These are phyloP conservation scores for Strigamia maritima DNA, from an alignment of 2,888 invertebrate species.

Conservation along the genomic window DNA sequence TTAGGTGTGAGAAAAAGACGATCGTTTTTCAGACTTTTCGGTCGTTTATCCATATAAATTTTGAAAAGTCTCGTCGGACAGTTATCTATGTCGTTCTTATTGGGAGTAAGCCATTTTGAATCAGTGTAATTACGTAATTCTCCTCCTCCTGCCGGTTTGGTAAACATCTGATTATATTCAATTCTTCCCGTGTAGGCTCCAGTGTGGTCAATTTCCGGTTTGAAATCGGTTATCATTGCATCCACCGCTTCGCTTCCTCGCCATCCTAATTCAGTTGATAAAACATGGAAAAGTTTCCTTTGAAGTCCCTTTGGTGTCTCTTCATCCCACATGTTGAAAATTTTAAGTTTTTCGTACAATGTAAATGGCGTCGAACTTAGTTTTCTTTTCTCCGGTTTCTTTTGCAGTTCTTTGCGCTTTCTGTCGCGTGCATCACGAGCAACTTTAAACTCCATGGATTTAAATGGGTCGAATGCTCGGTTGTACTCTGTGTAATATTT, in stretches of 20 bases:
- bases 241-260: not conserved
- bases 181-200: not conserved
- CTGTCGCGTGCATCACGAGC: conserved; percentile 2
- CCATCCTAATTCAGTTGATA: not conserved
- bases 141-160: not conserved
- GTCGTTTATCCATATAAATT: not conserved
- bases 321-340: not conserved
- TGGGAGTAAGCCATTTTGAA: not conserved
- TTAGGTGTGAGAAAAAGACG: not conserved
- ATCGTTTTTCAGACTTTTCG: not conserved
- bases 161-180: not conserved
- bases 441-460: not conserved
- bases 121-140: not conserved
- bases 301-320: not conserved
- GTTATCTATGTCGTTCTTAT: not conserved
- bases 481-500: not conserved
- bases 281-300: not conserved
- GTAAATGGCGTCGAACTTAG: not conserved
- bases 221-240: not conserved
- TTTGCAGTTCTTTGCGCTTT: conserved; percentile 11
- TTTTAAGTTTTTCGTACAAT: not conserved
- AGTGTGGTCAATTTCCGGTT: not conserved
- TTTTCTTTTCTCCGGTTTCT: not conserved
- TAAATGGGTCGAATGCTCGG: not conserved
- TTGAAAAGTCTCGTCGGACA: not conserved